phyloP scores from a whole-genome alignment of 2,888 invertebrate species.

The Ennomos fuscantarius region DNA sequence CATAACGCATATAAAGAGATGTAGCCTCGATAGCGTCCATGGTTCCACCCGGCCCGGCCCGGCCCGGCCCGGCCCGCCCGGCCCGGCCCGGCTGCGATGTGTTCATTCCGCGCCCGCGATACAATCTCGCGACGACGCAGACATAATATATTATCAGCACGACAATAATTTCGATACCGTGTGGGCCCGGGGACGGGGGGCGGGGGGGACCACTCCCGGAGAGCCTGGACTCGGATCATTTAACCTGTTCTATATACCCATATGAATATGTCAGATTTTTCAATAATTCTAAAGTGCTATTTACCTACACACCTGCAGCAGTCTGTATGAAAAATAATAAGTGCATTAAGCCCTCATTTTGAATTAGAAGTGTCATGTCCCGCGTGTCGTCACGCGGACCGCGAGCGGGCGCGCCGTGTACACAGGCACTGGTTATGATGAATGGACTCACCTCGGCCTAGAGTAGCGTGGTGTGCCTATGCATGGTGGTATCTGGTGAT shows the following conservation, averaged over 20 bases:
- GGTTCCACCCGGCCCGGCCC: conserved; percentile 24
- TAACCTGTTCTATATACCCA: too few species aligned
- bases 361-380: neutral
- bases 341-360: neutral
- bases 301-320: neutral
- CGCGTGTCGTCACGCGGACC: neutral
- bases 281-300: too few species aligned
- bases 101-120: conserved; percentile 51
- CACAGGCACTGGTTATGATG: conserved; percentile 4
- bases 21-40: conserved; percentile 19
- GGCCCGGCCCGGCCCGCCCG: conserved; percentile 23
- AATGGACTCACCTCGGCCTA: neutral
- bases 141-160: conserved; percentile 56
- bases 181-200: conserved; percentile 7
- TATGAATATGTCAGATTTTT: too few species aligned
- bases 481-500: neutral
- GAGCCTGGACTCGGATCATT: too few species aligned
- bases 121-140: conserved; percentile 41
- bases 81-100: conserved; percentile 41
- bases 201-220: too few species aligned
- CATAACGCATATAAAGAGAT: conserved; percentile 16
- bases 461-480: conserved; percentile 6
- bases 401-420: neutral
- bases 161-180: conserved; percentile 54
- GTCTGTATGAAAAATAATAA: neutral